phyloP scores from a whole-genome alignment of 53 echinoderm and acorn worm genomes.

The Actinopyga echinites region DNA sequence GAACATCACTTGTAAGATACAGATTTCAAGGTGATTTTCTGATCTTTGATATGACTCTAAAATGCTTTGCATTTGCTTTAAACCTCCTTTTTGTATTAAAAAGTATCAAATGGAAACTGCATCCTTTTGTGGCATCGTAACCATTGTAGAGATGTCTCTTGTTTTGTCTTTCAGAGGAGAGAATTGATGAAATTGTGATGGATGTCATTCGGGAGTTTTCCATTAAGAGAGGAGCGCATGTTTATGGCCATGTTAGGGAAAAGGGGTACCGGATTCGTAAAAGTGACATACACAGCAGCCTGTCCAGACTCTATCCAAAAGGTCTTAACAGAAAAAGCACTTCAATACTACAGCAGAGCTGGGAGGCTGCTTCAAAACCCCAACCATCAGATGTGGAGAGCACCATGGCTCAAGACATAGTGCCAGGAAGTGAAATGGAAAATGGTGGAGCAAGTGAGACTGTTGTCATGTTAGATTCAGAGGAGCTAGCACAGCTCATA shows the following conservation, averaged over 20 bases:
- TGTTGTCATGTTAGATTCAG: slow-evolving; percentile 10
- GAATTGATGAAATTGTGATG: not conserved
- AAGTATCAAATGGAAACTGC: too few relatives aligned
- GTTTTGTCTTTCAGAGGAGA: not conserved
- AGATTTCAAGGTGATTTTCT: too few relatives aligned
- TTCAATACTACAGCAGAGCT: slow-evolving; percentile 6
- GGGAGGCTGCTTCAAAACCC: not conserved
- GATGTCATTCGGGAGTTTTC: not conserved
- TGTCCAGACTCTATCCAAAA: slow-evolving; percentile 16
- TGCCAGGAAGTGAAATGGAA: not conserved
- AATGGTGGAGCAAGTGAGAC: not conserved
- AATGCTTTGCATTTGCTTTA: too few relatives aligned
- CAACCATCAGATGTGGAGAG: not conserved
- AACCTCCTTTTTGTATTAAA: too few relatives aligned
- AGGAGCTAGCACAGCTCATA: slow-evolving; percentile 8
- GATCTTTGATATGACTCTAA: too few relatives aligned
- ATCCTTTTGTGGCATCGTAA: too few relatives aligned
- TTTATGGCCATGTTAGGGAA: slow-evolving; percentile 4
- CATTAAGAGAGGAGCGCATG: not conserved
- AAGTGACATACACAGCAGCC: slow-evolving; percentile 17
- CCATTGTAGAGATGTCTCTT: too few relatives aligned
- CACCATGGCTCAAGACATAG: too few relatives aligned
- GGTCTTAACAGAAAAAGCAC: not conserved
- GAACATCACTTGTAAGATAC: too few relatives aligned
- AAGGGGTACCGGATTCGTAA: slow-evolving; percentile 11